These are phyloP conservation scores for Climacteris rufus DNA, from an alignment of 2,113 vertebrate species.

Conservation along the genomic window DNA sequence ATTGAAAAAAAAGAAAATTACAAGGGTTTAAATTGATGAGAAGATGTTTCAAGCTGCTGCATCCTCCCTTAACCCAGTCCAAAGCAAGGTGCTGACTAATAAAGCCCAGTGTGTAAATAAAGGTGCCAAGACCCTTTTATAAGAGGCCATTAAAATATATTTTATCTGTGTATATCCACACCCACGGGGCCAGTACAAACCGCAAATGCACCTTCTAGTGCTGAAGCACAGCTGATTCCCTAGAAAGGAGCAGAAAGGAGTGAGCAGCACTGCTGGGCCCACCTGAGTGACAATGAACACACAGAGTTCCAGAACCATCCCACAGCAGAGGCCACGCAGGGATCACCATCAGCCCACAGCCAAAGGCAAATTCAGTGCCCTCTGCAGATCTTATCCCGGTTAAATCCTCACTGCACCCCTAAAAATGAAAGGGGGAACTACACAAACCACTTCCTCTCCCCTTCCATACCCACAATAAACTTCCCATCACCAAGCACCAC, in stretches of 20 bases:
- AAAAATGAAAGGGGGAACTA: background rate
- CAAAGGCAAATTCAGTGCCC: background rate
- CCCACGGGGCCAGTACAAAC: fast-evolving
- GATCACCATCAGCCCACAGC: fast-evolving
- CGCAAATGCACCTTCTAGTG: background rate
- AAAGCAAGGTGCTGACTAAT: background rate
- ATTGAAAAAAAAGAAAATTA: background rate
- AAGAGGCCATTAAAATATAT: background rate
- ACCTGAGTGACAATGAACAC: background rate
- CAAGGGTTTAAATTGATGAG: background rate
- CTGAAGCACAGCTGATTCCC: background rate
- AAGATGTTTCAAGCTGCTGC: background rate
- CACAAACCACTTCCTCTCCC: fast-evolving
- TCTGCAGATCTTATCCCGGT: fast-evolving
- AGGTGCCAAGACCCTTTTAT: background rate
- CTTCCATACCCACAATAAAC: fast-evolving
- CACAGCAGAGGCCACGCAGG: fast-evolving
- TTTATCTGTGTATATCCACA: fast-evolving
- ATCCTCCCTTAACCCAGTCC: background rate
- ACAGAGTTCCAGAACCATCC: background rate
- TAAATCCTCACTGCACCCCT: background rate
- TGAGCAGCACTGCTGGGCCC: background rate
- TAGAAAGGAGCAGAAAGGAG: background rate
- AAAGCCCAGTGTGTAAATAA: background rate
- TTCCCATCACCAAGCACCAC: background rate